Evolutionary conservation across 1,140 invertebrate species (phyloP), one percentile per base, ranked within the genome.

Genomic region (Macrostomum lignano): DNA sequence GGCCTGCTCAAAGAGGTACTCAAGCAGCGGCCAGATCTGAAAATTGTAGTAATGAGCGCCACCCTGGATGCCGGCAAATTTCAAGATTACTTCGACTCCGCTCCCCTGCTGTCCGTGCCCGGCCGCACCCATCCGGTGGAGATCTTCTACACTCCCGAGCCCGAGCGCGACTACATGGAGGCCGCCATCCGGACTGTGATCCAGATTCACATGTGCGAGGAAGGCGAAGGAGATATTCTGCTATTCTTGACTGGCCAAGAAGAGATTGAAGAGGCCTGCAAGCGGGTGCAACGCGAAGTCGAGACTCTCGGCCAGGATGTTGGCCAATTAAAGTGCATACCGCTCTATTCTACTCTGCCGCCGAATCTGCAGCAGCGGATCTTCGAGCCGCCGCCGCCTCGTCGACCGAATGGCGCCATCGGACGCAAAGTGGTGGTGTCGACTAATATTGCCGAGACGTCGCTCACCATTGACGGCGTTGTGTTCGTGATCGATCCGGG

Each of bases 401-500:
- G 71, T 33, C 77, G 79, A 53, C 48, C 76, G 0, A 91, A 82
- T 49, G 88, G 86, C 7, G 79, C 76, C 0, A 77, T 96, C 35
- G 84, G 88, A 0, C 63, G 82, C 13, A 93, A 94, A 38, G 51
- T 86, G 14, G 86, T 98, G 0, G 79, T 98, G 0, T 93, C 86
- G 0, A 98, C 91, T 0, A 98, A 98, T 51, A 96, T 98, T 44
- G 91, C 91, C 0, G 91, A 98, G 64, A 98, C 91, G 0, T 96
- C 86, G 0, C 60, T 98, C 3, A 98, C 91, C 1, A 98, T 98
- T 46, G 91, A 98, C 50, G 91, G 91, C 36, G 84, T 98, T n/a
- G 88, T 96, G 4, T 98, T 93, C 62, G 91, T 98, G 1, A 96
- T 98, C 48, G 91, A 98, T 64, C 86, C 91, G n/a, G 91, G 91